Evolutionary conservation across 2,113 vertebrate species (phyloP).

Genomic region (Apeltes quadracus): DNA sequence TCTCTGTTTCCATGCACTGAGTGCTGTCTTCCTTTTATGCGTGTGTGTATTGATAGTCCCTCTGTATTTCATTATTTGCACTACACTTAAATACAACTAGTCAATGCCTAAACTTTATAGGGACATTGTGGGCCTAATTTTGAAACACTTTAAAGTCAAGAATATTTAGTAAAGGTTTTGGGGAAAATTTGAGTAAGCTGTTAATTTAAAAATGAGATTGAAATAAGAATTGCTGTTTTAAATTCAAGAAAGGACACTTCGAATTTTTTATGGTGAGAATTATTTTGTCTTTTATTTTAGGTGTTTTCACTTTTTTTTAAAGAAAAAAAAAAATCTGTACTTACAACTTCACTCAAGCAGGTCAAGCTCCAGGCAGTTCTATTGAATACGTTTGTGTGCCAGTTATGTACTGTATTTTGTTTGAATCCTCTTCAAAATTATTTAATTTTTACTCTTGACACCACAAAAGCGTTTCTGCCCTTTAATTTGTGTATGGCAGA

Average conservation of each 20-base stretch:
- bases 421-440: constrained; percentile 26
- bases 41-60: constrained; percentile 36
- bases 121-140: constrained; percentile 26
- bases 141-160: constrained; percentile 6
- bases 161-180: constrained; percentile 33
- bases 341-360: constrained; percentile 26
- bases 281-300: constrained; percentile 4
- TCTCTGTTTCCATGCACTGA: constrained; percentile 44
- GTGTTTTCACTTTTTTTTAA: constrained; percentile 14
- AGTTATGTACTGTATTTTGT: constrained; percentile 14
- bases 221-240: constrained; percentile 7
- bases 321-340: constrained; percentile 5
- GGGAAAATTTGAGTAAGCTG: constrained; percentile 10
- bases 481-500: constrained; percentile 12
- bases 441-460: constrained; percentile 16
- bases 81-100: constrained; percentile 22
- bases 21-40: constrained; percentile 26
- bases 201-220: constrained; percentile 26
- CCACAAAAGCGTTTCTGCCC: background rate
- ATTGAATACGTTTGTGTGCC: constrained; percentile 36
- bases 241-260: constrained; percentile 15
- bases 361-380: constrained; percentile 44
- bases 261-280: constrained; percentile 11
- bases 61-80: constrained; percentile 50
- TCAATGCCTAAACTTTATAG: constrained; percentile 30